Base-by-base conservation (phyloP, 2,797 vertebrate species). In the Octomys mimax region DNA sequence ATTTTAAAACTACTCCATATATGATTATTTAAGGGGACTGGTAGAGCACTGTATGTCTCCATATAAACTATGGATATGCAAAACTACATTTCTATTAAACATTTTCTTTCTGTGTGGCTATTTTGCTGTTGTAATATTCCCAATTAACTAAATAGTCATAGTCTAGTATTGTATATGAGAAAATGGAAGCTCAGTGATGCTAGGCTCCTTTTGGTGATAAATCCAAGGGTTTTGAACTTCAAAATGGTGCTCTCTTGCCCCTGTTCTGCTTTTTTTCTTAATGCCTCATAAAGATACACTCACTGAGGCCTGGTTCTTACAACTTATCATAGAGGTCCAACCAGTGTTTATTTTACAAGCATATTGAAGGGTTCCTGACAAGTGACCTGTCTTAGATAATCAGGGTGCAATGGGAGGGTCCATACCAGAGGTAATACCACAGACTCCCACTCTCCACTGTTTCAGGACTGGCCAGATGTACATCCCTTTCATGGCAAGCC, bases 391-490 rank as follows among this genome's bases (percentile, higher is more conserved):
- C 11, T n/a, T 57, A 8, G 16, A 26, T 75, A 39, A 42, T 57
- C 21, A 86, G 39, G 26, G 61, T n/a, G 2, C 11, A 36, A 46
- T 26, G 31, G 61, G 85, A 90, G 16, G 19, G 36, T 42, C 16
- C n/a, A n/a, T 22, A 78, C 77, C 64, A 26, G 54, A 73, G 36
- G 4, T 5, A 19, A 73, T 31, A 52, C 21, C 2, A 78, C 4
- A 13, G 9, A 49, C 36, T n/a, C 28, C 14, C 49, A 24, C 46
- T 19, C 36, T 4, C 13, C 19, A 26, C 11, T 12, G 19, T 4
- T 80, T 22, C 31, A 75, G 89, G 39, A 18, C 61, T 75, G 39
- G 54, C 80, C 71, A 93, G 87, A 96, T 85, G 49, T 82, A 90
- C 82, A 1, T 0, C 36, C 33, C 73, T 90, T 79, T 80, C 66